Evolutionary conservation across 2,113 vertebrate species (phyloP).

Genomic region (Toxotes jaculatrix): DNA sequence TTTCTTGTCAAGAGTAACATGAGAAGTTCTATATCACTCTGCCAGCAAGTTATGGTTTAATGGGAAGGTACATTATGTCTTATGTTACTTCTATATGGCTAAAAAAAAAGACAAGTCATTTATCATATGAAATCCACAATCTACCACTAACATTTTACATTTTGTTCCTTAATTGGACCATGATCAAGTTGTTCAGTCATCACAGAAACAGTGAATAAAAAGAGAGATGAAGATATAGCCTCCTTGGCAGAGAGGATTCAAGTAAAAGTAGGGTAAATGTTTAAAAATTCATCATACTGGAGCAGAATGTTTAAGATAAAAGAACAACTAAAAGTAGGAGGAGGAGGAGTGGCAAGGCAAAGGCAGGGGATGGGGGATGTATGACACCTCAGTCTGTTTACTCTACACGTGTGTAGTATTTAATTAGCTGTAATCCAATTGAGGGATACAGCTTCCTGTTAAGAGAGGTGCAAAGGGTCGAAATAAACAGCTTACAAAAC

Average conservation of each 20-base stretch:
- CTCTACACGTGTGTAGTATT: conserved; percentile 72
- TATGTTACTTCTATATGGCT: too few relatives aligned
- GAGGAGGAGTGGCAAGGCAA: conserved; percentile 19
- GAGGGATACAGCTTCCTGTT: conserved; percentile 76
- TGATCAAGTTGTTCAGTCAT: neutral
- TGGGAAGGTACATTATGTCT: neutral
- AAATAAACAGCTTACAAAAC: conserved; percentile 80
- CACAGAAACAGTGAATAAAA: neutral
- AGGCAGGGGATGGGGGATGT: conserved; percentile 5
- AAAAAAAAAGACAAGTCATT: neutral
- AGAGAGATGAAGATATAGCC: neutral
- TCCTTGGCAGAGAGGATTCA: neutral
- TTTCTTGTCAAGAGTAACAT: too few relatives aligned
- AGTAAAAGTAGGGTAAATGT: neutral
- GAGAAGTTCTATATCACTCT: too few relatives aligned
- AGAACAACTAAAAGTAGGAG: conserved; percentile 5
- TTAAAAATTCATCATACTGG: neutral
- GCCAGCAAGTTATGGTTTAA: neutral
- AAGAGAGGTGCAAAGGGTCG: conserved; percentile 74
- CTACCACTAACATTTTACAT: neutral
- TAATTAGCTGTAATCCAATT: conserved; percentile 83
- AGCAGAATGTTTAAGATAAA: conserved; percentile 8
- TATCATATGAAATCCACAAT: neutral
- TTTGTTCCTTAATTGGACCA: neutral
- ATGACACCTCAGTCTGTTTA: conserved; percentile 71